These are phyloP conservation scores for Acanthochromis polyacanthus DNA, from an alignment of 2,113 vertebrate genomes.

Conservation along the genomic window DNA sequence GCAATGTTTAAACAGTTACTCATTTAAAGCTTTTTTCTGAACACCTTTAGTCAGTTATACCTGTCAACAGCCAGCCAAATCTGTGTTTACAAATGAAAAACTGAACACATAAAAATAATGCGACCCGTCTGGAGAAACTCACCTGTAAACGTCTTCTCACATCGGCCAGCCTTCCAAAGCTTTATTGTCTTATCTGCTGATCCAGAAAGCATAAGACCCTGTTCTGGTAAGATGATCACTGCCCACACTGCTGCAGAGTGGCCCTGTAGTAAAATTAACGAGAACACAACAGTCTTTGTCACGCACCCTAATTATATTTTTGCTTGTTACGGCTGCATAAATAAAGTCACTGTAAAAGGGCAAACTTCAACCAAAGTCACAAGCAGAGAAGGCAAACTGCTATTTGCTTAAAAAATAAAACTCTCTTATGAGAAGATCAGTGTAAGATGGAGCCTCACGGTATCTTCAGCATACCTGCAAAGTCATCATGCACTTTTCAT, in stretches of 20 bases:
- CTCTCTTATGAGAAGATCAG: neutral
- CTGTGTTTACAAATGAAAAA: neutral
- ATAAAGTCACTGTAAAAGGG: neutral
- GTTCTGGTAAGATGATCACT: conserved; percentile 94
- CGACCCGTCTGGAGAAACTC: conserved; percentile 42
- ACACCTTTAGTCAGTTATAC: neutral
- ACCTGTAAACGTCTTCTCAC: conserved; percentile 94
- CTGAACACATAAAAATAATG: fast-evolving
- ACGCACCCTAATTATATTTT: neutral
- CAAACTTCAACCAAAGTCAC: neutral
- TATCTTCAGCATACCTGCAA: conserved; percentile 87
- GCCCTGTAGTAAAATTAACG: conserved; percentile 82
- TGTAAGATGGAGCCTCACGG: neutral
- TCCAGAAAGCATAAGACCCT: conserved; percentile 96
- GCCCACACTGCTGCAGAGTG: conserved; percentile 97
- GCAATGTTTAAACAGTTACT: neutral
- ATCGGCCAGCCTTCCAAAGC: conserved; percentile 98
- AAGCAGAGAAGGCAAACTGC: conserved; percentile 14
- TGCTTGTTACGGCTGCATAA: too few species aligned
- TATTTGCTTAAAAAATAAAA: too few species aligned
- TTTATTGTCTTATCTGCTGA: conserved; percentile 98
- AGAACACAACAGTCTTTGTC: conserved; percentile 3
- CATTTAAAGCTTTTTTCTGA: neutral
- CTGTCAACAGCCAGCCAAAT: neutral
- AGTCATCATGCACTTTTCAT: conserved; percentile 99